phyloP scores from a whole-genome alignment of 2,797 vertebrate genomes.

The Gambusia yucatana region DNA sequence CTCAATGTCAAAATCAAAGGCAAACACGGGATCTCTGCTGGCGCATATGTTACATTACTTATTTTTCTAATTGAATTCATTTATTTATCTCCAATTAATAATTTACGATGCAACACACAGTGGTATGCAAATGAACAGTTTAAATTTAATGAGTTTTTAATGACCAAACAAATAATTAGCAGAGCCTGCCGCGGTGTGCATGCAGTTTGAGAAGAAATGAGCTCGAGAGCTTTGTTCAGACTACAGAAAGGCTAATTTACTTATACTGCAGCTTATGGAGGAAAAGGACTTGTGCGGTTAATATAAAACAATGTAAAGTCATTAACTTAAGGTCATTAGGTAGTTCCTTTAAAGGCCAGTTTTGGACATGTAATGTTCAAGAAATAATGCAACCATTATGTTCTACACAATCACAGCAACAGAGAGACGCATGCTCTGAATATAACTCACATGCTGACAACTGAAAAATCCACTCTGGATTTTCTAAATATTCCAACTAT shows the following conservation, averaged over 20 bases:
- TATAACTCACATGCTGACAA: slow-evolving; percentile 74
- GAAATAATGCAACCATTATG: slow-evolving; percentile 71
- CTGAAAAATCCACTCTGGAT: slow-evolving; percentile 74
- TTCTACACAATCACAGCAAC: slow-evolving; percentile 65
- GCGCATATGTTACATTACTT: slow-evolving; percentile 83
- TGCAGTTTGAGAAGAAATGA: slow-evolving; percentile 83
- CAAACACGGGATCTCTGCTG: slow-evolving; percentile 72
- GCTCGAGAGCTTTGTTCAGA: slow-evolving; percentile 79
- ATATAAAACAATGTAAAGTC: slow-evolving; percentile 63
- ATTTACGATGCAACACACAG: slow-evolving; percentile 86
- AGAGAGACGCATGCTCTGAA: slow-evolving; percentile 65
- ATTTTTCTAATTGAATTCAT: slow-evolving; percentile 86
- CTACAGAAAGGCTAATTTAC: slow-evolving; percentile 74
- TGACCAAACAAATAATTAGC: slow-evolving; percentile 89
- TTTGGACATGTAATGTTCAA: slow-evolving; percentile 63
- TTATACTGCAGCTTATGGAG: slow-evolving; percentile 64
- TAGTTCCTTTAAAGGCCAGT: slow-evolving; percentile 63
- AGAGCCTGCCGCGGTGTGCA: slow-evolving; percentile 80
- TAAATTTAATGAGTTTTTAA: slow-evolving; percentile 90
- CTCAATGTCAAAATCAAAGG: slow-evolving; percentile 81
- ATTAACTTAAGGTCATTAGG: slow-evolving; percentile 76
- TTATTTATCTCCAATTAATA: slow-evolving; percentile 89
- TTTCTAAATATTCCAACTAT: slow-evolving; percentile 82
- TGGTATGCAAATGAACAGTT: slow-evolving; percentile 88
- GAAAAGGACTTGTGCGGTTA: slow-evolving; percentile 48